Base-by-base conservation (phyloP, 2,888 invertebrate species). In the Temnothorax ravouxi region DNA sequence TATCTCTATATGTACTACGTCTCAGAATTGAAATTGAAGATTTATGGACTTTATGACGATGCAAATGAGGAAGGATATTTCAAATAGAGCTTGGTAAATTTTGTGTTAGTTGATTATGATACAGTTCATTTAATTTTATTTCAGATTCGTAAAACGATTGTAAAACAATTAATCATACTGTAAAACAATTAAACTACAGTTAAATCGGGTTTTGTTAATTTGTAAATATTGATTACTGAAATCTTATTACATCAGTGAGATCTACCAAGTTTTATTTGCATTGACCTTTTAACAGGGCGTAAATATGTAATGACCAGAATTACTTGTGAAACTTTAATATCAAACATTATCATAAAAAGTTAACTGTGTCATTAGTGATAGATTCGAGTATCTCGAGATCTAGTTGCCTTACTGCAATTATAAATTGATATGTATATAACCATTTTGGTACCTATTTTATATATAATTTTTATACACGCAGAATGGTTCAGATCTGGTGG, bases 361-460 rank as follows among this genome's bases (percentile, higher is more conserved):
- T 88, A 86, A 87, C 82, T 84, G 75, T 87, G 87, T 87, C 84
- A 87, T 85, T 92, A 91, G 91, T 91, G 91, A 92, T 93, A 93
- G 89, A 91, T 88, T 91, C 88, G 91, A 88, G 89, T 79, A 82
- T 76, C 89, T 93, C 92, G 91, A 92, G 88, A 88, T 91, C 90
- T 89, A 92, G 91, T 93, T 93, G 94, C 93, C 93, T 94, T 93
- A 94, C 89, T 88, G 87, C 91, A 92, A 88, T 92, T 89, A 91
- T 89, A 91, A 88, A 92, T 90, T 90, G 91, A 89, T 88, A 67
- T 47, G 47, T 89, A 90, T 88, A 67, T 29, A 89, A 86, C 86
- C 85, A 89, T 91, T 72, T 93, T 91, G 91, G 91, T 93, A 93
- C 86, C 88, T 90, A 92, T 91, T 91, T 92, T 91, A 67, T 91